Evolutionary conservation across 2,888 invertebrate species (phyloP).

Genomic region (Gryllus longicercus): DNA sequence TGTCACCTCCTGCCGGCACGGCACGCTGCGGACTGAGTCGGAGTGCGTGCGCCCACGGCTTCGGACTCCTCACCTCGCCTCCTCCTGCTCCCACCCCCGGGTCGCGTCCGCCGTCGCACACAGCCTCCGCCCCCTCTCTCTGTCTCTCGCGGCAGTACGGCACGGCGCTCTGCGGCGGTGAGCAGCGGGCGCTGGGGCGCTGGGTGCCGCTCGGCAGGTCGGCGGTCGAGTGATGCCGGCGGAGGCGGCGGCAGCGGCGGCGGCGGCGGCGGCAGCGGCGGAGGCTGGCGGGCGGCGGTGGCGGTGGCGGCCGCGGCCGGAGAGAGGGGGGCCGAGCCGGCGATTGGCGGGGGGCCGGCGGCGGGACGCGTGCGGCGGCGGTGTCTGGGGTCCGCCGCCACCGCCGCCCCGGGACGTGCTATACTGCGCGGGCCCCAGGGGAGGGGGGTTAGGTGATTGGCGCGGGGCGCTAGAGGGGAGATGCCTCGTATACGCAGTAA

Average conservation of each 20-base stretch:
- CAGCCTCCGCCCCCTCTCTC: slow-evolving; percentile 5
- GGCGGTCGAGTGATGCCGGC: not conserved
- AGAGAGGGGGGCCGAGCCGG: not conserved
- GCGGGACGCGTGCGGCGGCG: not conserved
- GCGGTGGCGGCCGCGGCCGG: not conserved
- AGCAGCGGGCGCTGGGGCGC: not conserved
- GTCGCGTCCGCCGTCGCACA: not conserved
- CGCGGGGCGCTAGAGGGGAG: not conserved
- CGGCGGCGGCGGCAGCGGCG: not conserved
- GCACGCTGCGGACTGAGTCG: not conserved
- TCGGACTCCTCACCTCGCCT: not conserved
- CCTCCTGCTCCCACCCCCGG: not conserved
- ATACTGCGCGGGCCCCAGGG: not conserved
- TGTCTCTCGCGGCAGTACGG: not conserved
- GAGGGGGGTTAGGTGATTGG: not conserved
- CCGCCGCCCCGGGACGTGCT: not conserved
- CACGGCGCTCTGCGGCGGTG: not conserved
- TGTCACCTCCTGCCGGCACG: slow-evolving; percentile 8
- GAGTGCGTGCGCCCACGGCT: not conserved
- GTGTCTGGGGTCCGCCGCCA: not conserved
- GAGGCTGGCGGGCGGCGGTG: not conserved
- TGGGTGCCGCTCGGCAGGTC: slow-evolving; percentile 6
- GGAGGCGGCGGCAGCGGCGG: not conserved
- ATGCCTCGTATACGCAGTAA: not conserved
- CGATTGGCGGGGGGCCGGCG: not conserved